Evolutionary conservation across 2,113 vertebrate species (phyloP), one percentile per base, ranked within the genome.

Genomic region (Pluvianellus socialis): DNA sequence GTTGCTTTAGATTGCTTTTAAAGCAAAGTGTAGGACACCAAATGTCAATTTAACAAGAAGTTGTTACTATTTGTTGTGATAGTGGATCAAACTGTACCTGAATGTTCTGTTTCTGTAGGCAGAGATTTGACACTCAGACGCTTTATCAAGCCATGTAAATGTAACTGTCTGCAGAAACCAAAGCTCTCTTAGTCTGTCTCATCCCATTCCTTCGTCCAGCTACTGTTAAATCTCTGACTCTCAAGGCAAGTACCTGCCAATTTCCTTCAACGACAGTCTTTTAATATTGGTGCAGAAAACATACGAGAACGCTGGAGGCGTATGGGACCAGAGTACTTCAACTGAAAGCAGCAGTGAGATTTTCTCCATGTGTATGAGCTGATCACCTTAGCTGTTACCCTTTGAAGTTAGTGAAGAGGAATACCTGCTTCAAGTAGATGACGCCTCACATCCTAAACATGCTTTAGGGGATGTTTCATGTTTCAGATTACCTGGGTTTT

Each of bases 1-100:
- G 50, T 79, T 93, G 59, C 21, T 83, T 96, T 80, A 81, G 33
- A 59, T 40, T 45, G n/a, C 32, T 92, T 94, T 70, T 50, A 61
- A 79, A 95, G 42, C 15, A 77, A 24, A 90, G 38, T 24, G 45
- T 77, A 88, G 24, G 65, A 63, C 47, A 59, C 28, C 12, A 58
- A 67, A 88, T 71, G 32, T 80, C 50, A 84, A 28, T 89, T 53
- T 35, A 77, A 1, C 44, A 93, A 40, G 42, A 84, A 79, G 58
- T 12, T 40, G 9, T 40, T 73, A 58, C 42, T 28, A 3, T 76
- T 92, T 58, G 55, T 44, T 82, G 58, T 53, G 63, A 72, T 35
- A 75, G 45, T 20, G 14, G 30, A 45, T 72, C 0, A 0, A 92
- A 88, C 24, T n/a, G 16, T 30, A 72, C 1, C 2, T 24, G 16